phyloP scores from a whole-genome alignment of 2,888 invertebrate species.

The Ennomos quercinarius region DNA sequence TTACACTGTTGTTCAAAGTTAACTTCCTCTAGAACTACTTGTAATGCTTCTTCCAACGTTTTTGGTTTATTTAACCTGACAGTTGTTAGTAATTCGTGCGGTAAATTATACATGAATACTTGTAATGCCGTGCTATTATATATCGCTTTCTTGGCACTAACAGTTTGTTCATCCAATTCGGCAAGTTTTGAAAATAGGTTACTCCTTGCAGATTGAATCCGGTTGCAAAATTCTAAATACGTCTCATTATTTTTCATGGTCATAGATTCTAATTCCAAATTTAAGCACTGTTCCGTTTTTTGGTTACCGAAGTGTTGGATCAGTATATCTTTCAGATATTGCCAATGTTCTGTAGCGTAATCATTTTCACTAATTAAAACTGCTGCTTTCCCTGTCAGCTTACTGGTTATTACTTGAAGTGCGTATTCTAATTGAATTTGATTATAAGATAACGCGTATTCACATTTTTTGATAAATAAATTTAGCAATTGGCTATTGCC shows the following conservation, averaged over 20 bases:
- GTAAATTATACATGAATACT: constrained; percentile 25
- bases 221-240: constrained; percentile 30
- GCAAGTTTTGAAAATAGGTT: neutral
- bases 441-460: no score
- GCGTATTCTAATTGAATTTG: no score
- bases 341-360: no score
- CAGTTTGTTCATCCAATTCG: neutral
- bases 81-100: constrained; percentile 21
- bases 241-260: constrained; percentile 21
- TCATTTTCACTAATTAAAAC: no score
- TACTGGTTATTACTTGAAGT: no score
- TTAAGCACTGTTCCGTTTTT: constrained; percentile 26
- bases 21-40: constrained; percentile 16
- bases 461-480: no score
- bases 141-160: constrained; percentile 15
- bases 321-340: neutral
- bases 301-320: constrained; percentile 34
- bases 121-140: constrained; percentile 31
- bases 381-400: no score
- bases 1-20: constrained; percentile 16
- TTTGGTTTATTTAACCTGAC: constrained; percentile 13
- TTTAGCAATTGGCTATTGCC: no score
- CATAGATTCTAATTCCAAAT: constrained; percentile 26
- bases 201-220: constrained; percentile 20
- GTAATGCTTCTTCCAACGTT: constrained; percentile 16